These are phyloP conservation scores for Grammomys dolichurus DNA, from an alignment of 2,113 vertebrate genomes.

Conservation along the genomic window DNA sequence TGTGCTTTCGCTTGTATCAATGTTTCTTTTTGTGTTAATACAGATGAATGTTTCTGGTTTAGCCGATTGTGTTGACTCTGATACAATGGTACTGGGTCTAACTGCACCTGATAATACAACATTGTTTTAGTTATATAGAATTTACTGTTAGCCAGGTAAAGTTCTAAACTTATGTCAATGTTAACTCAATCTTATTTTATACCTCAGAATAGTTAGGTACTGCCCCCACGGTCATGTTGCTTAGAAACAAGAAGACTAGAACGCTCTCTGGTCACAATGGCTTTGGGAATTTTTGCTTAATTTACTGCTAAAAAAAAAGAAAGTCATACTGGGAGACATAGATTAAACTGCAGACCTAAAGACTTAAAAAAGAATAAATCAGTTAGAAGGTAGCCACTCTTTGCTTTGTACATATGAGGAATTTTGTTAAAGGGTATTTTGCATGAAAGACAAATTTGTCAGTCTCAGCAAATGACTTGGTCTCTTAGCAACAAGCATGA, in stretches of 20 bases:
- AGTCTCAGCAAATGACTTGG: background rate
- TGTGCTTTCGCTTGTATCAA: background rate
- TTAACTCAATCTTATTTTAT: slow-evolving; percentile 4
- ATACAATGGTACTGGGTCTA: background rate
- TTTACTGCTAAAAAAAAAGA: background rate
- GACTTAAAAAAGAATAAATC: background rate
- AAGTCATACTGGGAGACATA: background rate
- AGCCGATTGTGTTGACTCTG: background rate
- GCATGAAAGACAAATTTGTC: background rate
- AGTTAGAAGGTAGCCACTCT: background rate
- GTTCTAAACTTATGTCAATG: background rate
- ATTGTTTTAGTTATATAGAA: background rate
- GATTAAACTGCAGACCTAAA: background rate
- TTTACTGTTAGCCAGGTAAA: background rate
- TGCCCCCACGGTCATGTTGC: background rate
- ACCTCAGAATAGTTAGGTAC: background rate
- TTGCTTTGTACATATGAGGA: background rate
- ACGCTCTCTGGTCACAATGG: background rate
- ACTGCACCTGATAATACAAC: too few species aligned
- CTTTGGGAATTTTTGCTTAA: background rate
- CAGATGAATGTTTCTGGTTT: background rate
- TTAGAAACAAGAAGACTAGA: background rate
- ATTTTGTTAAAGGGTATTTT: background rate
- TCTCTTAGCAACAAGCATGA: background rate
- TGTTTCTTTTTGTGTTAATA: background rate